Conservation (phyloP, 2,797 vertebrate species). For the Parotocinclus haroldoi region DNA sequence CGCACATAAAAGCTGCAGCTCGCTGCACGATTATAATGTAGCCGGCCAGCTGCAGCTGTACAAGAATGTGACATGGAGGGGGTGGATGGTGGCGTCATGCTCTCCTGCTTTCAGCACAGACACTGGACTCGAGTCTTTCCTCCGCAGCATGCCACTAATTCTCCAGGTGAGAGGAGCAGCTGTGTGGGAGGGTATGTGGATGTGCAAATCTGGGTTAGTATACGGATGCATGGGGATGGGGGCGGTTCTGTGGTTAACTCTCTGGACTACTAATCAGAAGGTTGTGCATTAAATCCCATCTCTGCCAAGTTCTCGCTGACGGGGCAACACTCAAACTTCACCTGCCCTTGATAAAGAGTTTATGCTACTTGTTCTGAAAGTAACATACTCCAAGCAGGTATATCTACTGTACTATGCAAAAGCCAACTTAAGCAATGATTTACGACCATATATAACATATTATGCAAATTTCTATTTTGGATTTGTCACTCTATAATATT, state of each 20-base stretch:
- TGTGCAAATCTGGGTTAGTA: slow-evolving; percentile 34
- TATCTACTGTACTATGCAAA: no score
- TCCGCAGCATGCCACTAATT: slow-evolving; percentile 13
- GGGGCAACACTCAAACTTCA: no score
- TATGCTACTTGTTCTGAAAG: no score
- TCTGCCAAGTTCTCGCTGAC: no score
- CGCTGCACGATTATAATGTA: slow-evolving; percentile 22
- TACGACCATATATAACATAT: no score
- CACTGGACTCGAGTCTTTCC: slow-evolving; percentile 17
- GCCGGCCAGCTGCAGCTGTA: slow-evolving; percentile 35
- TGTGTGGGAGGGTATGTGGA: background rate
- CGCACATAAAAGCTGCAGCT: slow-evolving; percentile 20
- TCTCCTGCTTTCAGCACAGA: slow-evolving; percentile 1
- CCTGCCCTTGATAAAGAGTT: no score
- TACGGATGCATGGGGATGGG: slow-evolving; percentile 11
- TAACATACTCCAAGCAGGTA: no score
- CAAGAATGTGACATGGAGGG: slow-evolving; percentile 20
- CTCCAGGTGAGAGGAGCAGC: slow-evolving; percentile 35
- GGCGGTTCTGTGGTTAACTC: background rate
- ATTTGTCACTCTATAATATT: no score
- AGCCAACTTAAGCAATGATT: no score
- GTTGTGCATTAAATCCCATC: no score
- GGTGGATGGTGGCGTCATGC: background rate
- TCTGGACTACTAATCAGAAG: no score
- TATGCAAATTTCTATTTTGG: no score